phyloP scores from a whole-genome alignment of 2,888 invertebrate species.

The Nowickia ferox region DNA sequence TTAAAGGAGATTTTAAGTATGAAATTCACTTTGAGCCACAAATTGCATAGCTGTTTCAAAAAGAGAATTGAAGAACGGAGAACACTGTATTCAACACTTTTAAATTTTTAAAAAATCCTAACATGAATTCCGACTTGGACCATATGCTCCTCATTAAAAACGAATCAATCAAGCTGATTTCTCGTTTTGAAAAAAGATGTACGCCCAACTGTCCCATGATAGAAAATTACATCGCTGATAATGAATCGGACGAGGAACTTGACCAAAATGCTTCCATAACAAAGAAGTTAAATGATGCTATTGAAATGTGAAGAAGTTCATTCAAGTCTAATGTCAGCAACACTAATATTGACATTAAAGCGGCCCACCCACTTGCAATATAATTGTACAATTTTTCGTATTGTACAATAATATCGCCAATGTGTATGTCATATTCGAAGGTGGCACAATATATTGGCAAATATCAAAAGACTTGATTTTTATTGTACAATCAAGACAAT shows the following conservation, averaged over 20 bases:
- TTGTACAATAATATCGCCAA: no score
- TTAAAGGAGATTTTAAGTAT: neutral
- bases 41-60: neutral
- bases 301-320: slow-evolving; percentile 8
- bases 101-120: slow-evolving; percentile 21
- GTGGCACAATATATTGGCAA: no score
- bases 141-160: neutral
- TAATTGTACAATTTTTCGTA: no score
- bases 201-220: neutral
- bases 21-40: neutral
- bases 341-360: no score
- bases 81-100: slow-evolving; percentile 1
- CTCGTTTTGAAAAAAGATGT: neutral
- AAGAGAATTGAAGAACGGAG: slow-evolving; percentile 28
- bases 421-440: no score
- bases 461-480: no score
- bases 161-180: neutral
- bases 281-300: slow-evolving; percentile 10
- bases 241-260: neutral
- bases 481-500: no score
- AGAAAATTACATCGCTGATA: neutral
- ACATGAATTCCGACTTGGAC: neutral
- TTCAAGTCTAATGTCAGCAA: neutral
- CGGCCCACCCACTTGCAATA: no score
- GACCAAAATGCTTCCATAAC: neutral